A percentile compares a stretch with the other conserved stretches of the same genome.
Conservation (phyloP, 2,888 invertebrate genomes). For the Andrena bicolor region DNA sequence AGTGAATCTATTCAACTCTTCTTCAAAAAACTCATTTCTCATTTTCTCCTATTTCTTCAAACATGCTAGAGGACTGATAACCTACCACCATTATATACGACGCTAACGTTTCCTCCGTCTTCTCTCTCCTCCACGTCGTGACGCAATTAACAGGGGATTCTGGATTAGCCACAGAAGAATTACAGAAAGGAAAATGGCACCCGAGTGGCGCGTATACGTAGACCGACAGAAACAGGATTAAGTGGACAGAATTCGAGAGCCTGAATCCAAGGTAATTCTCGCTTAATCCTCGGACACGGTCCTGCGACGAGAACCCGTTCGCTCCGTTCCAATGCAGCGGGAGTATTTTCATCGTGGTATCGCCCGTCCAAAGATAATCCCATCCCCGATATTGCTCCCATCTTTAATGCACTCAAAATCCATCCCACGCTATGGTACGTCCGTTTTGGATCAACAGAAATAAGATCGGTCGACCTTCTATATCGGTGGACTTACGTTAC, state of each 20-base stretch:
- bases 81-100: neutral
- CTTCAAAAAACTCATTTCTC: no score
- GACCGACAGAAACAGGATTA: conserved; percentile 68
- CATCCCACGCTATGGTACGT: conserved; percentile 46
- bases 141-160: conserved; percentile 64
- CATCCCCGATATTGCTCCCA: conserved; percentile 69
- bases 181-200: conserved; percentile 58
- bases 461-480: conserved; percentile 38
- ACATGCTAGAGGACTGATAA: neutral
- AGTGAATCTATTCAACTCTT: no score
- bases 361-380: conserved; percentile 67
- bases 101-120: neutral
- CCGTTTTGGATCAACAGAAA: conserved; percentile 41
- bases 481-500: conserved; percentile 16
- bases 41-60: neutral
- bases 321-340: conserved; percentile 46
- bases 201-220: conserved; percentile 42
- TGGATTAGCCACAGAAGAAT: conserved; percentile 61
- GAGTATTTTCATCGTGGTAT: conserved; percentile 70
- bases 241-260: conserved; percentile 68
- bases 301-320: conserved; percentile 59
- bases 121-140: conserved; percentile 2
- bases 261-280: conserved; percentile 71
- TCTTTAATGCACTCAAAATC: conserved; percentile 72
- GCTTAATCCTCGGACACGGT: conserved; percentile 69